These are phyloP conservation scores for Cyaniris semiargus DNA, from an alignment of 2,888 invertebrate genomes.

Conservation along the genomic window DNA sequence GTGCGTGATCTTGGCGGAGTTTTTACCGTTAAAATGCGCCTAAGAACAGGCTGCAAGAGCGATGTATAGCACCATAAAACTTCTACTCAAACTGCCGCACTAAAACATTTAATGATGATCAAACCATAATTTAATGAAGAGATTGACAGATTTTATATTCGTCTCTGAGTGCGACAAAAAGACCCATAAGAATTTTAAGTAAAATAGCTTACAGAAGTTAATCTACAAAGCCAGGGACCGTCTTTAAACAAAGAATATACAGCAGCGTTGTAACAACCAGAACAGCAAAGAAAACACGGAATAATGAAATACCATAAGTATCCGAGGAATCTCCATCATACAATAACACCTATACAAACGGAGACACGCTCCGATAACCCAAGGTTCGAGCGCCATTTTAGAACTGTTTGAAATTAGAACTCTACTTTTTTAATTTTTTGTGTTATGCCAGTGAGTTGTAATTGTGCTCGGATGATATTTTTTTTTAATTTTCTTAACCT, in stretches of 20 bases:
- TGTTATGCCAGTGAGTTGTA: background rate
- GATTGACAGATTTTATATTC: too few relatives aligned
- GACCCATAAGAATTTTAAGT: background rate
- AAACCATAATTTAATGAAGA: too few relatives aligned
- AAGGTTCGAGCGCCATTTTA: conserved; percentile 11
- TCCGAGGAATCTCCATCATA: conserved; percentile 26
- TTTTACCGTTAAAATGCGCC: background rate
- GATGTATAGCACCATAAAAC: background rate
- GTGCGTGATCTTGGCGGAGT: background rate
- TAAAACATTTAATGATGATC: too few relatives aligned
- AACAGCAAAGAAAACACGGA: conserved; percentile 18
- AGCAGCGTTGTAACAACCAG: background rate
- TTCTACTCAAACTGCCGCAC: background rate
- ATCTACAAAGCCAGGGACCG: background rate
- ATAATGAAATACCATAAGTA: conserved; percentile 15
- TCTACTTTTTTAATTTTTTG: background rate
- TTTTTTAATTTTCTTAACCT: too few relatives aligned
- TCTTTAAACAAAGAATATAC: background rate
- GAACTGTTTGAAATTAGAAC: conserved; percentile 11
- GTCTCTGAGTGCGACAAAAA: too few relatives aligned
- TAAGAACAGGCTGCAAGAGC: background rate
- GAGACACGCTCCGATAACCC: conserved; percentile 32
- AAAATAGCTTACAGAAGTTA: background rate
- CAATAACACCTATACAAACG: conserved; percentile 31
- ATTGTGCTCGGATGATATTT: too few relatives aligned